Base-by-base conservation (phyloP, 2,888 invertebrate genomes). In the Nomada fucata region DNA sequence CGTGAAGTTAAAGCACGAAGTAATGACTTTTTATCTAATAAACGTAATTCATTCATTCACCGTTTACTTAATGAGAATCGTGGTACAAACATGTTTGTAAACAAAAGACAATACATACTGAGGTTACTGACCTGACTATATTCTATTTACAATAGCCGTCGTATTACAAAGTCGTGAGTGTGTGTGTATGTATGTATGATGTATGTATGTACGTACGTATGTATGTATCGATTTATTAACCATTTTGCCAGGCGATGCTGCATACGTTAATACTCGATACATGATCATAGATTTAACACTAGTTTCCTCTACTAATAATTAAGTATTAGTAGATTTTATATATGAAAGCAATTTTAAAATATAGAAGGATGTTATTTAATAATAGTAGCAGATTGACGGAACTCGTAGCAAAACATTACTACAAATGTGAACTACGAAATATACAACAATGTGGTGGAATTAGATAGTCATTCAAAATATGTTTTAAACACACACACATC, bases 1-100 rank as follows among this genome's bases (percentile, higher is more conserved):
- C 79, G 69, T 72, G 53, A 55, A 71, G 69, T 55, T 76, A 64
- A 75, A 76, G 53, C 59, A 18, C 76, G 60, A 79, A 78, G 82
- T 80, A 72, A 20, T 81, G 63, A 53, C 73, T 72, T 63, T 72
- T 71, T 55, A 67, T 50, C 36, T 55, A 79, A 73, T 71, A 71
- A 80, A 77, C 67, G 55, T 72, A 61, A 26, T 65, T 70, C 64
- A 63, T 73, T 79, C 82, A 47, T 59, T 9, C 71, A 36, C 44
- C 20, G 42, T 79, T 74, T 68, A 72, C 67, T 53, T 65, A 57
- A 76, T 71, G 29, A 36, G 36, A 64, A 60, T 57, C 69, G 42
- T 55, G 52, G 78, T 85, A 85, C 82, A 85, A 85, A 82, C 70
- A 29, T 72, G 68, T 84, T 84, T 82, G 75, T 82, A 85, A 82